A percentile compares a stretch with the other conserved stretches of the same genome.
phyloP scores from a whole-genome alignment of 2,113 vertebrate species.

The Macroglossus sobrinus region DNA sequence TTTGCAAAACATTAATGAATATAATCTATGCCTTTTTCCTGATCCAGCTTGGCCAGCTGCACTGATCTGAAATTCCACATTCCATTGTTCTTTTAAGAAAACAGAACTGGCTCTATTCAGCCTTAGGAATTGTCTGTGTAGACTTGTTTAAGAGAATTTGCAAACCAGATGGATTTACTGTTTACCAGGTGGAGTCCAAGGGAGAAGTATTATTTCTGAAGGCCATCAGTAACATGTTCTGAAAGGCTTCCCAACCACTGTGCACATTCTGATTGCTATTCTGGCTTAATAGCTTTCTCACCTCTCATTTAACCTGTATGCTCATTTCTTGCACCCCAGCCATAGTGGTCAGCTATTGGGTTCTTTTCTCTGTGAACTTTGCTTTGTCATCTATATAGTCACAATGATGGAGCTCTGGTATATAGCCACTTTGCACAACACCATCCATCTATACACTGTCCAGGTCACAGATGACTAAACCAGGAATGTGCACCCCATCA shows the following conservation, averaged over 20 bases:
- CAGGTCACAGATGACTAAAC: neutral
- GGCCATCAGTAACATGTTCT: neutral
- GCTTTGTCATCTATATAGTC: neutral
- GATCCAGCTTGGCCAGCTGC: constrained; percentile 71
- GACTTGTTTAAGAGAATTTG: constrained; percentile 74
- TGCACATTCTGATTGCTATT: neutral
- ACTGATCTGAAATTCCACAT: constrained; percentile 75
- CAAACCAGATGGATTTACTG: constrained; percentile 75
- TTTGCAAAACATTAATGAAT: constrained; percentile 72
- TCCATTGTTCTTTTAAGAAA: constrained; percentile 73
- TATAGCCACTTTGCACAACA: neutral
- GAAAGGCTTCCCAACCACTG: neutral
- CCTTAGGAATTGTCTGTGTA: constrained; percentile 69
- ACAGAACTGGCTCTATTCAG: constrained; percentile 75
- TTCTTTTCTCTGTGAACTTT: neutral
- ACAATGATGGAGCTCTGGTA: neutral
- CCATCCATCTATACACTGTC: neutral
- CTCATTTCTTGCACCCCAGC: neutral
- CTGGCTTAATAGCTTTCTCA: neutral
- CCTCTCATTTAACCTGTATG: neutral
- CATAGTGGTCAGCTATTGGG: neutral
- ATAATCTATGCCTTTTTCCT: constrained; percentile 65
- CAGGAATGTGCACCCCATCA: no score
- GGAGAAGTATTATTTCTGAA: constrained; percentile 22
- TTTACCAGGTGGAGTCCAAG: constrained; percentile 48